Evolutionary conservation across 2,888 invertebrate species (phyloP).

Genomic region (Rhopalosiphum nymphaeae): DNA sequence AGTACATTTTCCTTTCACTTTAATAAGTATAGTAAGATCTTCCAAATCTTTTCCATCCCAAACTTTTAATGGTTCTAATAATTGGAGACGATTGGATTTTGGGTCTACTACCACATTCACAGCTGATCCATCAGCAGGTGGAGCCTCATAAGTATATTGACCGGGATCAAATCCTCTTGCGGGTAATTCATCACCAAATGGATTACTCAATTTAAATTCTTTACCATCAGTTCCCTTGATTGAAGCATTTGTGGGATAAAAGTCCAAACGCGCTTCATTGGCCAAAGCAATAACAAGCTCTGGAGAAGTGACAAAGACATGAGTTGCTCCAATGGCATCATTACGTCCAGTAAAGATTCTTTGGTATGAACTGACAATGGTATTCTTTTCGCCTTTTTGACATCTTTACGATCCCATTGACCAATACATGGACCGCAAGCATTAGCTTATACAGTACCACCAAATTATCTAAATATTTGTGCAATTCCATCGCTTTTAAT

Average conservation of each 20-base stretch:
- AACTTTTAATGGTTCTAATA: too few species aligned
- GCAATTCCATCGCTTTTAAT: slow-evolving; percentile 88
- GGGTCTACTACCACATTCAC: slow-evolving; percentile 87
- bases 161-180: slow-evolving; percentile 95
- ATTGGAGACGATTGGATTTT: slow-evolving; percentile 79
- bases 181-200: slow-evolving; percentile 95
- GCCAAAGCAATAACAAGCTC: slow-evolving; percentile 96
- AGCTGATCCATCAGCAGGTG: too few species aligned
- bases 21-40: too few species aligned
- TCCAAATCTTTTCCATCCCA: too few species aligned
- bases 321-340: slow-evolving; percentile 98
- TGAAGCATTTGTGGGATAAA: slow-evolving; percentile 91
- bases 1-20: too few species aligned
- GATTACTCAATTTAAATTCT: slow-evolving; percentile 78
- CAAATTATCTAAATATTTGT: slow-evolving; percentile 88
- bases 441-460: slow-evolving; percentile 96
- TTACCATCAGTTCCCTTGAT: slow-evolving; percentile 80
- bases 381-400: slow-evolving; percentile 99
- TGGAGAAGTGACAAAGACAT: slow-evolving; percentile 97
- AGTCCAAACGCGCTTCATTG: slow-evolving; percentile 89
- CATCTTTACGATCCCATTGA: slow-evolving; percentile 98
- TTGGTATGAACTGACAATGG: slow-evolving; percentile 99
- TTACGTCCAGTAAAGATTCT: slow-evolving; percentile 98
- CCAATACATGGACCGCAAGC: slow-evolving; percentile 99
- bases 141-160: too few species aligned